phyloP scores from a whole-genome alignment of 2,113 vertebrate species.

The Syngnathus typhle region DNA sequence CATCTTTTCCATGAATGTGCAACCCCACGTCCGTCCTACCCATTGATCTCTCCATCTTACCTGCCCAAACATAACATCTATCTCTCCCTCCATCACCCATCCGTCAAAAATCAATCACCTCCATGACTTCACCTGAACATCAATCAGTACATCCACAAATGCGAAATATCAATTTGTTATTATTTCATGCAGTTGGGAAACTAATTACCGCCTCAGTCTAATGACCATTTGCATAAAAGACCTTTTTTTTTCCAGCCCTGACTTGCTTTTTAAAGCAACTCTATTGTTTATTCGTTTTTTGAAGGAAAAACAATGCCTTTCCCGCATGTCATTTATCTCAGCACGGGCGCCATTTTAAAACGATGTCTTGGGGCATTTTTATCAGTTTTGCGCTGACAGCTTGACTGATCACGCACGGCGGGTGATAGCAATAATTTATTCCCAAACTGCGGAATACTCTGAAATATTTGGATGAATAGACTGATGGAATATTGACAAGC shows the following conservation, averaged over 20 bases:
- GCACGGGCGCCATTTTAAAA: neutral
- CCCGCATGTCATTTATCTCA: neutral
- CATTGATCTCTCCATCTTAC: neutral
- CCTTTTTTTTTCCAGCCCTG: neutral
- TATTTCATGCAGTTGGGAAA: neutral
- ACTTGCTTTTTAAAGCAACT: neutral
- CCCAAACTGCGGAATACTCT: constrained; percentile 5
- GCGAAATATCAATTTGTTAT: neutral
- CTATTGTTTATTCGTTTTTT: neutral
- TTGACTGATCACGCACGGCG: constrained; percentile 15
- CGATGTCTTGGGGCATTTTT: constrained; percentile 1
- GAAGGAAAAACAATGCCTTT: neutral
- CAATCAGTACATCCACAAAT: neutral
- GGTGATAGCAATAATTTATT: constrained; percentile 27
- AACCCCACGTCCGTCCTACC: neutral
- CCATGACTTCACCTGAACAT: neutral
- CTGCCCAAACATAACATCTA: no score
- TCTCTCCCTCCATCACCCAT: neutral
- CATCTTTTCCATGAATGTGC: neutral
- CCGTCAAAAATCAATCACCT: neutral
- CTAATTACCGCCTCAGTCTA: neutral
- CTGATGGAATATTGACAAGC: neutral
- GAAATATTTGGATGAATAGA: neutral
- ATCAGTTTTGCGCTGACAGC: constrained; percentile 14
- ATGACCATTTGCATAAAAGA: neutral